Conservation (phyloP, 2,888 invertebrate genomes). For the Junonia oenone region DNA sequence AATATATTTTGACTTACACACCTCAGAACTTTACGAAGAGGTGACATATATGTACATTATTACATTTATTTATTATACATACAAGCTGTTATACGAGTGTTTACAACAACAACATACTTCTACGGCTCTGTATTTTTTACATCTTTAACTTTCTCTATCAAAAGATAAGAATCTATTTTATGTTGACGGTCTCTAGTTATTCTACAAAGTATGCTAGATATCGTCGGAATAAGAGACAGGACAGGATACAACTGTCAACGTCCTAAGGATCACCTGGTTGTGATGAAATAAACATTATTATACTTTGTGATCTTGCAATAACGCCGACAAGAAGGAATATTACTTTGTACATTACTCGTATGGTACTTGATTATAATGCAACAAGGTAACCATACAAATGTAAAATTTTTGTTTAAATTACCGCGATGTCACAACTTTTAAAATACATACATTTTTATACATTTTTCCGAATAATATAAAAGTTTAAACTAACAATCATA, state of each 20-base stretch:
- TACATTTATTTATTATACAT: too few relatives aligned
- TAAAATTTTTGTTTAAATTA: too few relatives aligned
- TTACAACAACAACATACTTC: too few relatives aligned
- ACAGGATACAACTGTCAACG: constrained; percentile 52
- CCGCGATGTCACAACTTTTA: too few relatives aligned
- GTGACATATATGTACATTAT: too few relatives aligned
- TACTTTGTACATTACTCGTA: neutral
- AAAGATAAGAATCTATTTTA: neutral
- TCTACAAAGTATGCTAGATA: constrained; percentile 6
- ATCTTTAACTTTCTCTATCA: neutral
- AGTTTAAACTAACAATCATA: too few relatives aligned
- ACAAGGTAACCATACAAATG: too few relatives aligned
- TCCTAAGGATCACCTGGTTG: constrained; percentile 37
- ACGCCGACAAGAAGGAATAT: neutral
- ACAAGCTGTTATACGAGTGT: too few relatives aligned
- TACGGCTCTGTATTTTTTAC: neutral
- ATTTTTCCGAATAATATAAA: too few relatives aligned
- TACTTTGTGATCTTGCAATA: constrained; percentile 34
- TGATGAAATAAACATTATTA: constrained; percentile 55
- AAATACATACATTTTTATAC: too few relatives aligned
- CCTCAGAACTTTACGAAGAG: too few relatives aligned
- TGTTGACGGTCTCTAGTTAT: neutral
- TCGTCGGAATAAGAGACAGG: constrained; percentile 36
- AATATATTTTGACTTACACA: too few relatives aligned
- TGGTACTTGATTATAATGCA: neutral